These are phyloP conservation scores for Pedionomus torquatus DNA, from an alignment of 2,113 vertebrate species.

Conservation along the genomic window DNA sequence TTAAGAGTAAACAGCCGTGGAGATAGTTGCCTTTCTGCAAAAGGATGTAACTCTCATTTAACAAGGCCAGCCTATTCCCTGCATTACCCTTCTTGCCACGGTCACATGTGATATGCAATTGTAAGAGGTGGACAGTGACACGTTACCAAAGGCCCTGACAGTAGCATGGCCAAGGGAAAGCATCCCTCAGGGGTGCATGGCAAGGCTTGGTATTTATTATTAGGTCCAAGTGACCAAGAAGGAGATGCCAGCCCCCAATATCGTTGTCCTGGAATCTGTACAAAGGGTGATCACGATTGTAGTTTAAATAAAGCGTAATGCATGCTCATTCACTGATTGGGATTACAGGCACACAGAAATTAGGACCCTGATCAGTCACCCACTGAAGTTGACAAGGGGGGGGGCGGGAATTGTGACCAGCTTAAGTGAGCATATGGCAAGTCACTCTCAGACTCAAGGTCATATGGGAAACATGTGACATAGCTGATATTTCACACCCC, in stretches of 20 bases:
- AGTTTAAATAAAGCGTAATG: neutral
- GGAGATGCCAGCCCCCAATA: neutral
- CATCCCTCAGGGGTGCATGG: neutral
- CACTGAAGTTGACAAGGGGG: neutral
- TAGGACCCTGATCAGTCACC: neutral
- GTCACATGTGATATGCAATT: neutral
- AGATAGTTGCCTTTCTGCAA: neutral
- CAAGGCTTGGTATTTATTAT: neutral
- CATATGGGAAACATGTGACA: neutral
- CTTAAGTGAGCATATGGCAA: conserved; percentile 42
- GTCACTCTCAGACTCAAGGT: conserved; percentile 31
- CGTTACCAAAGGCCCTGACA: neutral
- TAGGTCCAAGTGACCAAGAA: neutral
- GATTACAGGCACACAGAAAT: neutral
- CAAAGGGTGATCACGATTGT: neutral
- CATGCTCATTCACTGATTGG: neutral
- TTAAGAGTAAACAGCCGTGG: neutral
- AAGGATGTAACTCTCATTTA: neutral
- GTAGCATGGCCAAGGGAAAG: neutral
- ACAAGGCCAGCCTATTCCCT: neutral
- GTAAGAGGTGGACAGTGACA: neutral
- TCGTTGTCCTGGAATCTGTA: neutral
- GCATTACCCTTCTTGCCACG: neutral
- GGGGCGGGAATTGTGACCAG: neutral
- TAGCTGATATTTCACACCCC: conserved; percentile 14